Evolutionary conservation across 2,113 vertebrate genomes (phyloP).

Genomic region (Pelvicachromis taeniatus): DNA sequence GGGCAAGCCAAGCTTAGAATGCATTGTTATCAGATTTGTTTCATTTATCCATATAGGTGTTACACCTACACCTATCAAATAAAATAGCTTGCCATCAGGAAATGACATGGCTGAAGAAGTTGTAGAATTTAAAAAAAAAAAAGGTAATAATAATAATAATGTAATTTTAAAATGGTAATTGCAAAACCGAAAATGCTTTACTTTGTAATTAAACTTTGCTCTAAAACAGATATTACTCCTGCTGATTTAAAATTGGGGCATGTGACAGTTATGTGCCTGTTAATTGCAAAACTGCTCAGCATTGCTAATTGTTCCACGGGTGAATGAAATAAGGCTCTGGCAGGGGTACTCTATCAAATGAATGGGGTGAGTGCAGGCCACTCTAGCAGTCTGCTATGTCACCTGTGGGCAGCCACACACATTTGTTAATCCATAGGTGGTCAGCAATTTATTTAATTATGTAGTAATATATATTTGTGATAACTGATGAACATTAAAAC

Average conservation of each 20-base stretch:
- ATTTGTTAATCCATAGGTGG: neutral
- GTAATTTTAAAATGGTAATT: constrained; percentile 72
- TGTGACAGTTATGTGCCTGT: constrained; percentile 76
- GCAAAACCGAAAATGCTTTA: constrained; percentile 66
- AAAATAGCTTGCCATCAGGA: neutral
- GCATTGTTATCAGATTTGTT: constrained; percentile 32
- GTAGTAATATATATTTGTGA: neutral
- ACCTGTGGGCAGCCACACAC: constrained; percentile 44
- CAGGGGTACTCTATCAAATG: constrained; percentile 65
- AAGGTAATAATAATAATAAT: constrained; percentile 41
- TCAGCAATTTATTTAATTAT: constrained; percentile 15
- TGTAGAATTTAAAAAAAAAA: constrained; percentile 5
- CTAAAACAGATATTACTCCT: constrained; percentile 73
- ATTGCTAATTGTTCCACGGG: constrained; percentile 76
- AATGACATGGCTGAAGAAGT: neutral
- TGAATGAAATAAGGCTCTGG: constrained; percentile 68
- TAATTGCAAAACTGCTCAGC: constrained; percentile 79
- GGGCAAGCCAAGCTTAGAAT: constrained; percentile 15
- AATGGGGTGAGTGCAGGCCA: constrained; percentile 26
- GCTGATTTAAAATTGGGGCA: constrained; percentile 76
- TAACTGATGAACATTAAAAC: neutral
- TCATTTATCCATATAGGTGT: constrained; percentile 30
- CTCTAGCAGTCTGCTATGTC: constrained; percentile 19
- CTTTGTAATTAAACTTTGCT: constrained; percentile 79
- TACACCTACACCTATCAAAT: constrained; percentile 17